Conservation (phyloP, 2,797 vertebrate species). For the Cryptoblepharus egeriae region DNA sequence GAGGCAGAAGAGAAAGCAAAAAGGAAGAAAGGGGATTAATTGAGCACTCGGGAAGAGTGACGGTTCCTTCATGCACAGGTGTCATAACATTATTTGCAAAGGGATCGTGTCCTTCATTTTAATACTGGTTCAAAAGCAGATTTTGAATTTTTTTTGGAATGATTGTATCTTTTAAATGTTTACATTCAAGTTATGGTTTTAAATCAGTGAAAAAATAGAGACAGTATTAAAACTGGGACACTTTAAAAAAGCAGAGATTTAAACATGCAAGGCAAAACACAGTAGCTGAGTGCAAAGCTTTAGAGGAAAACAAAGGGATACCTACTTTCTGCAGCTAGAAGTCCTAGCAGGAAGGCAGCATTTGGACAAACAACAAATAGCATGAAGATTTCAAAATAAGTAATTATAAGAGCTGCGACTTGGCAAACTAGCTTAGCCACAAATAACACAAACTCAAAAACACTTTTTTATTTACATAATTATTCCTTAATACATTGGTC, state of each 20-base stretch:
- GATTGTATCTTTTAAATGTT: not conserved
- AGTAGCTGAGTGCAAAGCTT: conserved; percentile 74
- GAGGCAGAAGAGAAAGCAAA: too few species aligned
- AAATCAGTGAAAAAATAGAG: conserved; percentile 17
- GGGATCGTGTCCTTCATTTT: conserved; percentile 54
- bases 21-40: too few species aligned
- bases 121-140: conserved; percentile 71
- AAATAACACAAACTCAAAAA: conserved; percentile 53
- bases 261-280: conserved; percentile 79
- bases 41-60: too few species aligned
- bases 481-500: conserved; percentile 19
- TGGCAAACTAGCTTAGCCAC: conserved; percentile 67
- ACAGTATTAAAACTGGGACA: conserved; percentile 77
- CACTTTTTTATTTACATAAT: not conserved
- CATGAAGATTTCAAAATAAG: conserved; percentile 79
- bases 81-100: not conserved
- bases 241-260: conserved; percentile 57
- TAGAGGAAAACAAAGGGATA: conserved; percentile 86
- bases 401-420: conserved; percentile 75
- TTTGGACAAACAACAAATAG: conserved; percentile 88
- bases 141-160: conserved; percentile 35
- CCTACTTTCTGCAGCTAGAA: conserved; percentile 99
- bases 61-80: not conserved
- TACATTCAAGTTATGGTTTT: not conserved
- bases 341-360: conserved; percentile 92